Evolutionary conservation across 30 jellyfish, hydroid and myxozoan genomes (phyloP).

Genomic region (Calvadosia cruxmelitensis): DNA sequence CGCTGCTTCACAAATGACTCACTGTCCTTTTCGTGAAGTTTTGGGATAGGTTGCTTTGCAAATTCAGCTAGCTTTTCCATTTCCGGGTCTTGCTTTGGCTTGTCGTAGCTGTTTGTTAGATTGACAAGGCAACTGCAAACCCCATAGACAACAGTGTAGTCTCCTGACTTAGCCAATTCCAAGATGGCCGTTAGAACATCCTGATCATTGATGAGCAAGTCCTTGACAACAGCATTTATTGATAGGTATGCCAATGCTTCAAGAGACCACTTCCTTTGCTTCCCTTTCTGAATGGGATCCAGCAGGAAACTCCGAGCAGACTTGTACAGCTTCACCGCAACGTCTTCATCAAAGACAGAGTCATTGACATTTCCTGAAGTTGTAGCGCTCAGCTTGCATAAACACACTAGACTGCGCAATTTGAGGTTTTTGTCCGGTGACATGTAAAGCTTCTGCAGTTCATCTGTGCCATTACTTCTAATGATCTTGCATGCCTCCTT

Average conservation of each 20-base stretch:
- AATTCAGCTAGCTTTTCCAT: conserved; percentile 72
- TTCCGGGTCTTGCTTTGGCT: conserved; percentile 73
- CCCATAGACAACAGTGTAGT: conserved; percentile 53
- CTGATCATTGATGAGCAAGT: conserved; percentile 31
- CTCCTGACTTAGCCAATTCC: conserved; percentile 69
- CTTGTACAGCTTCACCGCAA: conserved; percentile 45
- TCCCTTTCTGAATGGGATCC: conserved; percentile 11
- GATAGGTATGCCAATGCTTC: conserved; percentile 84
- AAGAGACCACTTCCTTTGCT: conserved; percentile 49
- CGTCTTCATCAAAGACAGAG: conserved; percentile 54
- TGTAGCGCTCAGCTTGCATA: conserved; percentile 73
- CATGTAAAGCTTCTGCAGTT: conserved; percentile 32
- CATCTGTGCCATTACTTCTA: conserved; percentile 51
- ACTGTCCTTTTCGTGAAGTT: conserved; percentile 62
- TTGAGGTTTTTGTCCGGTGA: conserved; percentile 30
- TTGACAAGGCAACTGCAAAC: conserved; percentile 75
- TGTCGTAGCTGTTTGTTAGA: conserved; percentile 74
- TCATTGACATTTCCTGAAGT: conserved; percentile 63
- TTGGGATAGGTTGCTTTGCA: conserved; percentile 81
- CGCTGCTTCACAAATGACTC: conserved; percentile 59
- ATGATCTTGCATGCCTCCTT: conserved; percentile 47
- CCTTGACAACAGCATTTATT: conserved; percentile 67
- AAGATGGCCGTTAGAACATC: conserved; percentile 40
- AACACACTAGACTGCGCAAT: conserved; percentile 69
- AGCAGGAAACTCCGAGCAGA: conserved; percentile 38